Percentiles rank a stretch among this genome's conserved stretches.
phyloP scores from a whole-genome alignment of 2,113 vertebrate genomes.

The Scomber japonicus region DNA sequence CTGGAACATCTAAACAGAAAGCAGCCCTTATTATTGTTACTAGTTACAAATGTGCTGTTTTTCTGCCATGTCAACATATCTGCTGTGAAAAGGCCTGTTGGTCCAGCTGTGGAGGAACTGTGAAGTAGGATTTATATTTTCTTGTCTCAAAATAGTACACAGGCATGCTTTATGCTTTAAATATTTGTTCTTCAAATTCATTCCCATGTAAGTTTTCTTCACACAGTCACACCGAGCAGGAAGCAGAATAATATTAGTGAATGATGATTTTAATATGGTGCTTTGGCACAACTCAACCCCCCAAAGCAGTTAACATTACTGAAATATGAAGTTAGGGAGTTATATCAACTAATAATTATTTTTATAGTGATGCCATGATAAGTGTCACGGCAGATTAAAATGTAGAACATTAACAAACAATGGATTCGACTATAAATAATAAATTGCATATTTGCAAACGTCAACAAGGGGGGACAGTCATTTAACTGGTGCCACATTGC shows the following conservation, averaged over 20 bases:
- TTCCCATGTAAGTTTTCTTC: not conserved
- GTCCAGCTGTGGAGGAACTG: not conserved
- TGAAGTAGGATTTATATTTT: not conserved
- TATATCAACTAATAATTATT: not conserved
- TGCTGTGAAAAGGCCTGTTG: not conserved
- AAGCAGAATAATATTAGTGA: slow-evolving; percentile 2
- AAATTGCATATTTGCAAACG: slow-evolving; percentile 43
- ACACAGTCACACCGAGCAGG: not conserved
- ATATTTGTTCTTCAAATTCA: not conserved
- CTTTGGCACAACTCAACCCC: not conserved
- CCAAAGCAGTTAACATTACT: slow-evolving; percentile 7
- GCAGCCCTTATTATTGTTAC: not conserved
- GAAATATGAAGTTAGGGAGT: slow-evolving; percentile 5
- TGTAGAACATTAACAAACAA: slow-evolving; percentile 37
- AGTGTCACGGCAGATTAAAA: slow-evolving; percentile 21
- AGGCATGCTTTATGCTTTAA: not conserved
- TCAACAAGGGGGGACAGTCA: slow-evolving; percentile 44
- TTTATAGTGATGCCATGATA: slow-evolving; percentile 12
- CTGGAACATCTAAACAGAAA: not conserved
- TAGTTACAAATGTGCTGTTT: not conserved
- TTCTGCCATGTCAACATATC: not conserved
- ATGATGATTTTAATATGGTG: slow-evolving; percentile 24
- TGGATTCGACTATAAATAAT: slow-evolving; percentile 48
- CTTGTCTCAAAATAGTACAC: not conserved
- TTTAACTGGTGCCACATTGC: slow-evolving; percentile 35